Evolutionary conservation across 2,888 invertebrate species (phyloP).

Genomic region (Thysanoteuthis rhombus): DNA sequence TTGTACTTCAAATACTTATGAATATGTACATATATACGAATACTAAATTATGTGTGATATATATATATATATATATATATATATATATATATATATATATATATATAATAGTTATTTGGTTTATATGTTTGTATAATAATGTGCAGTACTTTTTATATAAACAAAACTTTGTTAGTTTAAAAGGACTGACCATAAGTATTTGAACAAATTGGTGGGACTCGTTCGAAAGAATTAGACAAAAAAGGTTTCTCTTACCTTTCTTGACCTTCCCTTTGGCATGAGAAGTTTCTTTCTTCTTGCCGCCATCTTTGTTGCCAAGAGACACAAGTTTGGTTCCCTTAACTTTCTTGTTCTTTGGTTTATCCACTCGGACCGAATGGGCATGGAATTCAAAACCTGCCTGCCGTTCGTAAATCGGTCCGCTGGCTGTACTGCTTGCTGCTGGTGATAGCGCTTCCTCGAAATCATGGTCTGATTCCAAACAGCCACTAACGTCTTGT

Average conservation of each 20-base stretch:
- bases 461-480: not conserved
- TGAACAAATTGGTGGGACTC: no score
- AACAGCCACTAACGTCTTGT: not conserved
- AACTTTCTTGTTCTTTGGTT: not conserved
- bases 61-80: slow-evolving; percentile 1
- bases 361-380: not conserved
- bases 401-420: not conserved
- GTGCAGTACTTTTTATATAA: no score
- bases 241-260: not conserved
- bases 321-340: not conserved
- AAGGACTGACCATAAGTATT: no score
- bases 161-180: no score
- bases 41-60: no score
- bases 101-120: not conserved
- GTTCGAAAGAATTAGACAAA: not conserved
- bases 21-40: no score
- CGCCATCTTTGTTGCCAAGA: not conserved
- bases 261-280: not conserved
- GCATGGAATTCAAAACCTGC: not conserved
- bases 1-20: no score
- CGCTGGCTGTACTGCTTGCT: not conserved
- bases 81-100: not conserved
- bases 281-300: not conserved
- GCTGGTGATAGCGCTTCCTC: not conserved
- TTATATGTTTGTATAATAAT: no score